Conservation (phyloP, 2,888 invertebrate genomes). For the Aquatica leii region DNA sequence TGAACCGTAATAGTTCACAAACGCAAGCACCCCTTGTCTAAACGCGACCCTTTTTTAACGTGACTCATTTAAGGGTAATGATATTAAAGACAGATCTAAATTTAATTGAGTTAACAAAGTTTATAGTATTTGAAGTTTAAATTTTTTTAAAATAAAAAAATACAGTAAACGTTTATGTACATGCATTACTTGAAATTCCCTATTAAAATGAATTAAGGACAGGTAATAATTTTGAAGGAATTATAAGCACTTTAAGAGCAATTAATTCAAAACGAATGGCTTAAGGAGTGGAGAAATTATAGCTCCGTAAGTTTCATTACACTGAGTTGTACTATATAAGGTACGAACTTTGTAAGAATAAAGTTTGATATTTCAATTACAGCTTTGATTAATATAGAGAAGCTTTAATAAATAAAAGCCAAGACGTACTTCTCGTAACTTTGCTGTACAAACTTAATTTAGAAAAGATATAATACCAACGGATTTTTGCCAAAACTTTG, state of each 20-base stretch:
- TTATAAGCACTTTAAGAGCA: slow-evolving; percentile 21
- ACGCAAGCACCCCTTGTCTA: slow-evolving; percentile 21
- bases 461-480: slow-evolving; percentile 26
- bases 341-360: slow-evolving; percentile 45
- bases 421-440: slow-evolving; percentile 30
- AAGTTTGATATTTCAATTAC: slow-evolving; percentile 42
- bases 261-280: slow-evolving; percentile 44
- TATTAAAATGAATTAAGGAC: slow-evolving; percentile 10
- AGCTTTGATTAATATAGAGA: slow-evolving; percentile 37
- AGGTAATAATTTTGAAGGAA: slow-evolving; percentile 11
- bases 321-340: slow-evolving; percentile 35
- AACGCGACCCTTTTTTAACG: slow-evolving; percentile 25
- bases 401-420: slow-evolving; percentile 33
- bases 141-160: neutral
- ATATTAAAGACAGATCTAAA: slow-evolving; percentile 21
- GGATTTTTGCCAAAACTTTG: slow-evolving; percentile 12
- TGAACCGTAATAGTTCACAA: slow-evolving; percentile 25
- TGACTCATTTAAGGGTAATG: slow-evolving; percentile 30
- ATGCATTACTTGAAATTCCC: slow-evolving; percentile 3
- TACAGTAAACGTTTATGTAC: neutral
- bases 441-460: slow-evolving; percentile 24
- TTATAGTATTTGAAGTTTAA: neutral
- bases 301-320: slow-evolving; percentile 42
- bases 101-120: slow-evolving; percentile 27
- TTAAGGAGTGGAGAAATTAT: slow-evolving; percentile 40